Evolutionary conservation across 1,140 invertebrate species (phyloP), one percentile per base, ranked within the genome.

Genomic region (Campoletis sonorensis): DNA sequence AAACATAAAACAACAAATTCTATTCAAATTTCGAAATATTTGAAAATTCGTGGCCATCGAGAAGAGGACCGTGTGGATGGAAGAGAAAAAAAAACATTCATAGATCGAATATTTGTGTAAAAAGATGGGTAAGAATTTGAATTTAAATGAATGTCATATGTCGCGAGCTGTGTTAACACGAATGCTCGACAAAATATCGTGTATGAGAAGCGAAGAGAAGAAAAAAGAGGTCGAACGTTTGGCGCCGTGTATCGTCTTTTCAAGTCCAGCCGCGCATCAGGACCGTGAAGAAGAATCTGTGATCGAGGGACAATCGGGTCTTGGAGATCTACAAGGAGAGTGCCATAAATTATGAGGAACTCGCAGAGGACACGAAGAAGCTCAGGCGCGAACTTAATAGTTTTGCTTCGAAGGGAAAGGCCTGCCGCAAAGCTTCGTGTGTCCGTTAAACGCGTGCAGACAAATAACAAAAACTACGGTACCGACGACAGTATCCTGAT

Each of bases 361-460:
- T 45, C 37, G 37, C n/a, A n/a, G 45, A 51, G 23, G 26, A 75
- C 26, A 76, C 10, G 61, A 15, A 67, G 61, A 67, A 67, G 61
- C 61, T 67, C 23, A 15, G 61, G 61, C 61, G 61, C 61, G 61
- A 67, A 67, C 61, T 67, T 27, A 27, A 67, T 67, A 67, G 61
- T 67, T 67, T 67, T 23, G 21, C 23, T 67, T 23, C 23, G 4
- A 67, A 27, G 23, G 23, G 23, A 67, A 67, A 67, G 23, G 23
- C 21, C n/a, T 23, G 58, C 21, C 21, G 58, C 16, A 23, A 23
- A 23, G 58, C 30, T 33, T 33, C 30, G 30, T 33, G 30, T 33
- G 3, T 33, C 30, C 30, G 40, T 45, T 45, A 45, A 45, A 45
- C 40, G 40, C 40, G 40, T 45, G 40, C 40, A 67, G 61, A 67